Percentiles rank a stretch among this genome's conserved stretches.
Evolutionary conservation across 64 coral and sea anemone species (phyloP).

Genomic region (Trachythela sp.): DNA sequence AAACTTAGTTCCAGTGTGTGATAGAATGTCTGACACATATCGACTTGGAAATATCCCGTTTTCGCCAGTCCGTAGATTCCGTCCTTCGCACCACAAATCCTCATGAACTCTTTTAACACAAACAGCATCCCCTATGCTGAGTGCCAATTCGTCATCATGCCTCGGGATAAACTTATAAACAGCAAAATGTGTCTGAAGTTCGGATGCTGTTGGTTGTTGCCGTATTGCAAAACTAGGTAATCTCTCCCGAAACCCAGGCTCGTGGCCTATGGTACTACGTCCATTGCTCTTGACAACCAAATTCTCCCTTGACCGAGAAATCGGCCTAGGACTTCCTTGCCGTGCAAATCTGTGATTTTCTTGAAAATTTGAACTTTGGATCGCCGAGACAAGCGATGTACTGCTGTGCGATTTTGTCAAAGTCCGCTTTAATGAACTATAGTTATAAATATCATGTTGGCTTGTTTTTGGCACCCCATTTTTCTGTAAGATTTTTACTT

Average conservation of each 20-base stretch:
- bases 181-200: conserved; percentile 78
- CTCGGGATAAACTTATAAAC: conserved; percentile 77
- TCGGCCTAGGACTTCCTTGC: neutral
- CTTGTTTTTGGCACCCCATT: neutral
- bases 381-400: neutral
- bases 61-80: conserved; percentile 76
- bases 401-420: neutral
- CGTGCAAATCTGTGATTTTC: neutral
- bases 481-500: neutral
- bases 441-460: neutral
- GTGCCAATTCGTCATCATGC: conserved; percentile 72
- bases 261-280: neutral
- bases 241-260: neutral
- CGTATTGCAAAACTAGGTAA: neutral
- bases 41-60: conserved; percentile 79
- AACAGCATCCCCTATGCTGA: conserved; percentile 80
- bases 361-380: neutral
- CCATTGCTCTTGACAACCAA: neutral
- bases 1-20: conserved; percentile 17
- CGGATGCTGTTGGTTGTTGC: neutral
- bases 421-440: neutral
- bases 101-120: conserved; percentile 62
- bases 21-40: conserved; percentile 82
- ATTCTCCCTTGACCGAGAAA: neutral
- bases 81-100: conserved; percentile 94